phyloP scores from a whole-genome alignment of 2,113 vertebrate species.

The Elachura formosa region DNA sequence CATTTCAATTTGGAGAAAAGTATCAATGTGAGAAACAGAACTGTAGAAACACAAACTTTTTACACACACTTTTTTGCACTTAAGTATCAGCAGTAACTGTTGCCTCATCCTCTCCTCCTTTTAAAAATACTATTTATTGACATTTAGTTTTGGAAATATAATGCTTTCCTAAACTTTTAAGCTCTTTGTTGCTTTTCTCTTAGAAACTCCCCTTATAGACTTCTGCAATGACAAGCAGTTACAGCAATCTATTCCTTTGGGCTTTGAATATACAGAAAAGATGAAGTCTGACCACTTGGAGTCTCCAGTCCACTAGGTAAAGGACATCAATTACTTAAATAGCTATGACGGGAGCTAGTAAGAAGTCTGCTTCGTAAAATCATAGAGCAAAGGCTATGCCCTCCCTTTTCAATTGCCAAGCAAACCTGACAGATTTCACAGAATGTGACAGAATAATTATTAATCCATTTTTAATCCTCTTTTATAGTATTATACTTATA shows the following conservation, averaged over 20 bases:
- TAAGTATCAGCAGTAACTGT: not conserved
- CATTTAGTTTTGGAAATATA: not conserved
- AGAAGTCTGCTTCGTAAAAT: not conserved
- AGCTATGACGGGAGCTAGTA: not conserved
- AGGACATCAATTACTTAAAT: not conserved
- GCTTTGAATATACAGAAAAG: not conserved
- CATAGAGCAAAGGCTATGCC: not conserved
- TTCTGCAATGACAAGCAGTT: not conserved
- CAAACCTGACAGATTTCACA: not conserved
- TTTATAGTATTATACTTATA: not conserved
- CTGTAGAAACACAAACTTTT: not conserved
- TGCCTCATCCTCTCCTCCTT: accelerated
- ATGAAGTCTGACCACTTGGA: not conserved
- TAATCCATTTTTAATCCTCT: not conserved
- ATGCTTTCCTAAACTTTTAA: not conserved
- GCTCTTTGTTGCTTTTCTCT: not conserved
- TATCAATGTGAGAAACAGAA: not conserved
- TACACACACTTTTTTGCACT: not conserved
- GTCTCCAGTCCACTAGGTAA: not conserved
- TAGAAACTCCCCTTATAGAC: not conserved
- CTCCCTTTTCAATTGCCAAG: not conserved
- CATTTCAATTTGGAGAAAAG: not conserved
- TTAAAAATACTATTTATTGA: not conserved
- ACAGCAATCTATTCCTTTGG: not conserved
- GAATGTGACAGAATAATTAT: not conserved